Evolutionary conservation across 2,888 invertebrate genomes (phyloP), one percentile per base, ranked within the genome.

Genomic region (Nomada flava): DNA sequence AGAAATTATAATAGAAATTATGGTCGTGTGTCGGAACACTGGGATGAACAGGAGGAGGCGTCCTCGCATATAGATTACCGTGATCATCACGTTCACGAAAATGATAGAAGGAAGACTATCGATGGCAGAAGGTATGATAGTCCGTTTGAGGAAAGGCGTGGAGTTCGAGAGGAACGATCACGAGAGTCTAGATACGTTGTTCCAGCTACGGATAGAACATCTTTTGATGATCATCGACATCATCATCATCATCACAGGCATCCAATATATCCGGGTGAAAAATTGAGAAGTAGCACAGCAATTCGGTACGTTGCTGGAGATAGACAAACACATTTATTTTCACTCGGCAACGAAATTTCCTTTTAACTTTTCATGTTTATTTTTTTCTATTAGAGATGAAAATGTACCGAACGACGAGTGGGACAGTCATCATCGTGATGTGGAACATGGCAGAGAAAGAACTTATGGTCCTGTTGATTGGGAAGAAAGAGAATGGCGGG

Each of bases 81-180:
- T 0, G 93, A 93, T 67, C 92, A 93, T 78, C 91, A 91, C 67
- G 80, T 85, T 2, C 91, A 92, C 53, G 92, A 93, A 13, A 93
- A 93, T 1, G 92, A 92, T 20, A 83, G 92, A 23, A 88, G 93
- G 20, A 92, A 92, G 74, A 81, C 87, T 0, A 87, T 90, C 0
- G 91, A 92, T 4, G 71, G 91, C 2, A 89, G 92, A 29, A 88
- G 94, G 15, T 94, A 94, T 84, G 93, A 93, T 62, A 94, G 94
- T 84, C 94, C 95, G 0, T 95, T 94, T 75, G 94, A 94, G 42
- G 92, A 92, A 15, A 89, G 94, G 83, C 91, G 92, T 42, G 91
- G 93, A 26, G 83, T 83, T 59, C 92, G 94, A 11, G 94, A 95
- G 2, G 94, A 94, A 20, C 90, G 94, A n/a, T 89, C 93, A 2